Base-by-base conservation (phyloP, 1,140 invertebrate species). In the Triops cancriformis region DNA sequence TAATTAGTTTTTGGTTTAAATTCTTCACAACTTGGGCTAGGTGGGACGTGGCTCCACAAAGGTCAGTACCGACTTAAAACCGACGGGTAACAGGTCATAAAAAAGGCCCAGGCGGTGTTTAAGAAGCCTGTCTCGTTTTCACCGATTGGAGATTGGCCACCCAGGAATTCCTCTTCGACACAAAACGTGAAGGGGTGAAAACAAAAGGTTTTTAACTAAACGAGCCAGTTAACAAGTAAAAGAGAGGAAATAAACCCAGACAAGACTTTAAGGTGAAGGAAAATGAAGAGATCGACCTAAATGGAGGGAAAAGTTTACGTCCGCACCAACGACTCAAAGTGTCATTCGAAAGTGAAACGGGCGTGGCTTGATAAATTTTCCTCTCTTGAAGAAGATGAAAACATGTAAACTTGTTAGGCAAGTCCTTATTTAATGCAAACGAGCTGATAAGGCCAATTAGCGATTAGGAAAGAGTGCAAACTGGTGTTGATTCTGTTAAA, bases 371-470 rank as follows among this genome's bases (percentile, higher is more conserved):
- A 64, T 64, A 64, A 64, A 64, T 64, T n/a, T 64, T 23, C n/a
- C 23, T 23, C 18, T n/a, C 51, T 37, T 37, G 23, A 23, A 64
- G n/a, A 18, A 64, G 51, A 64, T 18, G 23, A 64, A 23, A 64
- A 64, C 51, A 64, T 64, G 51, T 64, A 64, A 64, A 64, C 51
- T 64, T 64, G 51, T 64, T n/a, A 64, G n/a, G 51, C 51, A 64
- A 64, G 51, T 64, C 51, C 51, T n/a, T 64, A n/a, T 64, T 64
- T 64, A 64, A 23, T 64, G 51, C 51, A 37, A 37, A 37, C 31
- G 51, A 64, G 51, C 51, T 64, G 51, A 64, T 64, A 64, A 64
- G 51, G 51, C 51, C 51, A 64, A 64, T 64, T 64, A 64, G 51
- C 51, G 51, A 64, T 64, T 64, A 64, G 51, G 23, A 23, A 64